These are phyloP conservation scores for Podarcis lilfordi DNA, from an alignment of 2,797 vertebrate species.

Conservation along the genomic window DNA sequence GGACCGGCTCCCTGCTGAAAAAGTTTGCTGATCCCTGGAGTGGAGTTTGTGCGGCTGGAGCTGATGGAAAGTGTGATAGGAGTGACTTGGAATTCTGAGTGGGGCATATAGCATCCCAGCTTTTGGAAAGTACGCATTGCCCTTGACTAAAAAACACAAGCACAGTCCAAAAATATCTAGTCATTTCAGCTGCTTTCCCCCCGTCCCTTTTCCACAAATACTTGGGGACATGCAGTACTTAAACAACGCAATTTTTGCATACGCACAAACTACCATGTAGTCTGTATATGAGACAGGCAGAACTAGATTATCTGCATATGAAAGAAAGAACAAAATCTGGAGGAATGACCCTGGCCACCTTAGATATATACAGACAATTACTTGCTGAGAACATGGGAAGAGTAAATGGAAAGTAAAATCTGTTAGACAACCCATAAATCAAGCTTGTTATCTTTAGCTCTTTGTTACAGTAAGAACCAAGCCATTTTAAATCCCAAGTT, in stretches of 20 bases:
- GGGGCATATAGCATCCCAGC: neutral
- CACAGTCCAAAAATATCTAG: neutral
- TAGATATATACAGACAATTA: constrained; percentile 24
- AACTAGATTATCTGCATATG: constrained; percentile 31
- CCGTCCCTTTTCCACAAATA: neutral
- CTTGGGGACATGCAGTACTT: neutral
- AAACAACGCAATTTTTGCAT: neutral
- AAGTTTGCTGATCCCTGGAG: no score
- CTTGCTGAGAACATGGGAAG: constrained; percentile 35
- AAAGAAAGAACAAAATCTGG: constrained; percentile 25
- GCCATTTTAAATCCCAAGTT: constrained; percentile 46
- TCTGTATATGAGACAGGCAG: neutral
- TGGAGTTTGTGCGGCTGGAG: neutral
- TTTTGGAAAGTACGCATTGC: neutral
- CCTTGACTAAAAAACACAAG: neutral
- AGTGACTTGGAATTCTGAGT: neutral
- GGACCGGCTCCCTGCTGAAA: no score
- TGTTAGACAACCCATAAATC: constrained; percentile 47
- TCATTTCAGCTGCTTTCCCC: neutral
- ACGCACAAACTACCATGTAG: neutral
- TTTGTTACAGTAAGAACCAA: neutral
- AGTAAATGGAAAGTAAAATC: constrained; percentile 54
- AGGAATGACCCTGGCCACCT: neutral
- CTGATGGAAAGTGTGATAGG: neutral
- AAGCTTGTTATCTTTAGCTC: constrained; percentile 29